Conservation (phyloP, 2,888 invertebrate genomes). For the Melipona bicolor region DNA sequence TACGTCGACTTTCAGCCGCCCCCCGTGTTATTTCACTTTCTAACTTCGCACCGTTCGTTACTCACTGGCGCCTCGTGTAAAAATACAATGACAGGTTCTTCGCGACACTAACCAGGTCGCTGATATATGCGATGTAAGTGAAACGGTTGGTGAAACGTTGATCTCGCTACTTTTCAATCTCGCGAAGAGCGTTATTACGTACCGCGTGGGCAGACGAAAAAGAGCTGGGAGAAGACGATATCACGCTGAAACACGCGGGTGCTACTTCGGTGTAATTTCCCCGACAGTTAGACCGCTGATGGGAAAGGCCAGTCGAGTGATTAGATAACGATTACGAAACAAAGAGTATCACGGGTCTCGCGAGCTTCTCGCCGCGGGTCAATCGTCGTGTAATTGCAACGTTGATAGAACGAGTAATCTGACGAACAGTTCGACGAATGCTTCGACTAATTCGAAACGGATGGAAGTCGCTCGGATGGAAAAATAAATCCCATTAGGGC, state of each 20-base stretch:
- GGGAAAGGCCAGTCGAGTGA: conserved; percentile 14
- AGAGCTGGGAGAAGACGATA: conserved; percentile 49
- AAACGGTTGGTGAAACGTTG: conserved; percentile 46
- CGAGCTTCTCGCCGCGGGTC: background rate
- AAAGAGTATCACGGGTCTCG: background rate
- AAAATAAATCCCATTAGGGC: background rate
- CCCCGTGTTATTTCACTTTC: conserved; percentile 31
- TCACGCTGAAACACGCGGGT: conserved; percentile 66
- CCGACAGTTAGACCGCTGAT: conserved; percentile 28
- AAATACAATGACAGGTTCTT: conserved; percentile 30
- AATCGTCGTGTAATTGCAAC: background rate
- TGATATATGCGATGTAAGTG: no score
- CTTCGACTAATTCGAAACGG: background rate
- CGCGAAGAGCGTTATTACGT: conserved; percentile 58
- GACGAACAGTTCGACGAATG: background rate
- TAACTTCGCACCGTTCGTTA: conserved; percentile 35
- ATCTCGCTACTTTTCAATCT: conserved; percentile 56
- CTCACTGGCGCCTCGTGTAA: background rate
- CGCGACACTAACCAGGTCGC: conserved; percentile 3
- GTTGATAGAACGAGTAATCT: background rate
- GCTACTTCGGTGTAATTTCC: conserved; percentile 47
- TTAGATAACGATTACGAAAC: conserved; percentile 15
- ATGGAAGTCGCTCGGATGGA: conserved; percentile 1
- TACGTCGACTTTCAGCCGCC: background rate
- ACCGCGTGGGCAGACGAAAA: conserved; percentile 59